Evolutionary conservation across 2,113 vertebrate species (phyloP).

Genomic region (Erpornis zantholeuca): DNA sequence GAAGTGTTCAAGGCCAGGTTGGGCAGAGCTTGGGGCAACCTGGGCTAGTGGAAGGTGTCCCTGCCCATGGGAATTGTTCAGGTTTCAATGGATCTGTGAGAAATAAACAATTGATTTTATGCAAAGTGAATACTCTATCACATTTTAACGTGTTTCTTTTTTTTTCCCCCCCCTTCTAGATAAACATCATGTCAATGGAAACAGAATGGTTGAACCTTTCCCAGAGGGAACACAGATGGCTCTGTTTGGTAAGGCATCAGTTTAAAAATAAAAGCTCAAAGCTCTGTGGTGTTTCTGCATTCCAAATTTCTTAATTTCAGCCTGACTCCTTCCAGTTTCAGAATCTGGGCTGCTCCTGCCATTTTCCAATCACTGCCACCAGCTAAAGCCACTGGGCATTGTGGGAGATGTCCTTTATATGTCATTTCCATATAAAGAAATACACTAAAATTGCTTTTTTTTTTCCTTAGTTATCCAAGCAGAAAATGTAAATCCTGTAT

Average conservation of each 20-base stretch:
- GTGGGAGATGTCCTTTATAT: background rate
- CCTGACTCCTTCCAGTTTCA: constrained; percentile 33
- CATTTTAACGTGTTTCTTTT: constrained; percentile 29
- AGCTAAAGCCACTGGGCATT: constrained; percentile 6
- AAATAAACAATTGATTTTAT: background rate
- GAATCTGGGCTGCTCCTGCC: constrained; percentile 34
- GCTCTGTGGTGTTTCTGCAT: background rate
- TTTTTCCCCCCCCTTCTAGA: constrained; percentile 51
- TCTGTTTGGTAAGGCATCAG: constrained; percentile 87
- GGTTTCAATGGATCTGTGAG: background rate
- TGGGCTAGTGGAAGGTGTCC: fast-evolving
- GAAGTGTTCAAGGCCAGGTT: background rate
- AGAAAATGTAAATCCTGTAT: background rate
- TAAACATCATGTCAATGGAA: constrained; percentile 90
- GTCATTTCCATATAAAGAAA: background rate
- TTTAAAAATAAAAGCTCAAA: constrained; percentile 58
- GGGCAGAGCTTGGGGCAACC: fast-evolving
- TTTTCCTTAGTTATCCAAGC: background rate
- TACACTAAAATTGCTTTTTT: background rate
- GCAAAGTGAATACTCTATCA: background rate
- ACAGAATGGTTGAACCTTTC: constrained; percentile 86
- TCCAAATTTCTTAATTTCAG: constrained; percentile 54
- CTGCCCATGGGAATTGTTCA: background rate
- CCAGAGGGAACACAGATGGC: constrained; percentile 89
- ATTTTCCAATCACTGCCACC: constrained; percentile 25